Evolutionary conservation across 2,888 invertebrate species (phyloP).

Genomic region (Lepetodrilus schrolli): DNA sequence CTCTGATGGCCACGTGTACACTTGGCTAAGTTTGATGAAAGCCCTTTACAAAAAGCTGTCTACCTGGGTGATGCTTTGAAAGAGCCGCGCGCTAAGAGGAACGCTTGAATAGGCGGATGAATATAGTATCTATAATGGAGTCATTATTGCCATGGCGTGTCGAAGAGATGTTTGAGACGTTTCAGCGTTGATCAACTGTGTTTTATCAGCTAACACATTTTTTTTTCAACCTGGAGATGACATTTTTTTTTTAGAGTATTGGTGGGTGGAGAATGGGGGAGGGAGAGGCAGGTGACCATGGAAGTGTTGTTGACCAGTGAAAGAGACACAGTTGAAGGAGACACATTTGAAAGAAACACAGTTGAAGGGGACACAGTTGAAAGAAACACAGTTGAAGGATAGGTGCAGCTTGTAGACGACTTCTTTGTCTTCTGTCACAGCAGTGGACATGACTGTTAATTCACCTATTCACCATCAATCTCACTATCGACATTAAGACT

Average conservation of each 20-base stretch:
- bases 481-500: too few species aligned
- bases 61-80: background rate
- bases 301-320: too few species aligned
- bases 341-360: too few species aligned
- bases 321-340: too few species aligned
- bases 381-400: too few species aligned
- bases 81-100: background rate
- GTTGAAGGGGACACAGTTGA: too few species aligned
- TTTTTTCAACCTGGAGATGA: slow-evolving; percentile 16
- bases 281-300: too few species aligned
- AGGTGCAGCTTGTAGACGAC: too few species aligned
- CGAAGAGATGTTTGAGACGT: slow-evolving; percentile 13
- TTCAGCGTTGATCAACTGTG: slow-evolving; percentile 4
- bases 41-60: slow-evolving; percentile 10
- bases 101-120: slow-evolving; percentile 22
- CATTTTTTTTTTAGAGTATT: background rate
- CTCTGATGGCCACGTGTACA: background rate
- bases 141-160: slow-evolving; percentile 23
- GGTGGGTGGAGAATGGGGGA: background rate
- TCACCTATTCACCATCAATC: too few species aligned
- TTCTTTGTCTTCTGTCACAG: too few species aligned
- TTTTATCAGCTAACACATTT: slow-evolving; percentile 20
- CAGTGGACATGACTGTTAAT: too few species aligned
- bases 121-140: slow-evolving; percentile 23
- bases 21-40: background rate